Conservation (phyloP, 2,797 vertebrate genomes). For the Macrochelys suwanniensis region DNA sequence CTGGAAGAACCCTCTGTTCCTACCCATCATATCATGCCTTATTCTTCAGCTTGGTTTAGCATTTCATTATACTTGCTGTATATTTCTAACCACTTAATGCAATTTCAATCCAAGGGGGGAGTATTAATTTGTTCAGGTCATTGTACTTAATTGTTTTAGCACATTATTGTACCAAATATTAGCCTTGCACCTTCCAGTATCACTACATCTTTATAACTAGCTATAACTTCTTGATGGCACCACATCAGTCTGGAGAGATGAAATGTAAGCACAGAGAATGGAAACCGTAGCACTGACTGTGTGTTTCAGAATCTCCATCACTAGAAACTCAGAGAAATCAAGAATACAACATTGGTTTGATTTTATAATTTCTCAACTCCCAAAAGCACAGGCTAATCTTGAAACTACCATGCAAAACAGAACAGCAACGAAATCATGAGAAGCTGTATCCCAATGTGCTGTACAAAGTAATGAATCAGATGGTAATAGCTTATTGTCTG, state of each 20-base stretch:
- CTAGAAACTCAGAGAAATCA: neutral
- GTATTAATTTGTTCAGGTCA: neutral
- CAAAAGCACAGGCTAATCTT: neutral
- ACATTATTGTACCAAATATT: neutral
- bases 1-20: conserved; percentile 16
- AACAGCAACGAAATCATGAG: neutral
- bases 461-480: neutral
- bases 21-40: conserved; percentile 21
- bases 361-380: neutral
- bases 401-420: neutral
- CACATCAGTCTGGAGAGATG: neutral
- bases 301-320: neutral
- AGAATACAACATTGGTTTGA: neutral
- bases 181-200: neutral
- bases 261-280: neutral
- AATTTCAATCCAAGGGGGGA: neutral
- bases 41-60: neutral
- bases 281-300: neutral
- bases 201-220: neutral
- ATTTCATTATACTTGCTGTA: neutral
- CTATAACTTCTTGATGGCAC: neutral
- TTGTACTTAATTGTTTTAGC: neutral
- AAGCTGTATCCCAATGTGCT: neutral
- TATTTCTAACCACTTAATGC: neutral
- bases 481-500: neutral